Conservation (phyloP, 2,113 vertebrate genomes). For the Neopipo cinnamomea region DNA sequence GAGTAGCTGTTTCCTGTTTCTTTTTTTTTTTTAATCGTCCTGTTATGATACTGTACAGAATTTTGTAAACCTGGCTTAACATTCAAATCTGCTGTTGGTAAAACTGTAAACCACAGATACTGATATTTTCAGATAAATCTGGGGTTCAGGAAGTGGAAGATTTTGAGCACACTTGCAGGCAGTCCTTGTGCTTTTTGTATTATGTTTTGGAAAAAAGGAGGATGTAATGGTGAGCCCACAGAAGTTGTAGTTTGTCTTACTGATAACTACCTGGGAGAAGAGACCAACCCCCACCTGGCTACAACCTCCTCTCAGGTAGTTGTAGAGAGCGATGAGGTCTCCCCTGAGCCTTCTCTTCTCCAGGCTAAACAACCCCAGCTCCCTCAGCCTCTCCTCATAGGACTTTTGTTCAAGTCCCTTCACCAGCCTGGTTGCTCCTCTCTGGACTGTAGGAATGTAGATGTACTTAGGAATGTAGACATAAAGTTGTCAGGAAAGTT, state of each 20-base stretch:
- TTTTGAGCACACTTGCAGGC: not conserved
- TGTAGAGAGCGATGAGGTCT: no score
- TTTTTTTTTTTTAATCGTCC: not conserved
- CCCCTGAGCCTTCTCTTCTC: no score
- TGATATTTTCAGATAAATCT: not conserved
- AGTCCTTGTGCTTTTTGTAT: not conserved
- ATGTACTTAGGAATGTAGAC: not conserved
- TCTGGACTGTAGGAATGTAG: no score
- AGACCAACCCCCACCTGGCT: no score
- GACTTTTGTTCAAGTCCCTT: no score
- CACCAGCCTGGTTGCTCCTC: no score
- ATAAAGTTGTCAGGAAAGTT: not conserved
- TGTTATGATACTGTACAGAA: not conserved
- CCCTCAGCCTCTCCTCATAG: no score
- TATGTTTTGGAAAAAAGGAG: not conserved
- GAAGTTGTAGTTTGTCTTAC: not conserved
- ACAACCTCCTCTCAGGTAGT: no score
- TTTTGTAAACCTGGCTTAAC: not conserved
- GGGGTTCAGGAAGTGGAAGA: not conserved
- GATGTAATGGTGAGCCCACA: not conserved
- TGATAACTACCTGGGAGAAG: no score
- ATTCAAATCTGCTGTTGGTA: not conserved
- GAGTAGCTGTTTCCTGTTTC: slow-evolving; percentile 63
- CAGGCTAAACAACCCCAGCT: no score
- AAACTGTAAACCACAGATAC: not conserved